Percentiles rank a stretch among this genome's conserved stretches.
These are phyloP conservation scores for Gerosis bhagava DNA, from an alignment of 2,888 invertebrate species.

Conservation along the genomic window DNA sequence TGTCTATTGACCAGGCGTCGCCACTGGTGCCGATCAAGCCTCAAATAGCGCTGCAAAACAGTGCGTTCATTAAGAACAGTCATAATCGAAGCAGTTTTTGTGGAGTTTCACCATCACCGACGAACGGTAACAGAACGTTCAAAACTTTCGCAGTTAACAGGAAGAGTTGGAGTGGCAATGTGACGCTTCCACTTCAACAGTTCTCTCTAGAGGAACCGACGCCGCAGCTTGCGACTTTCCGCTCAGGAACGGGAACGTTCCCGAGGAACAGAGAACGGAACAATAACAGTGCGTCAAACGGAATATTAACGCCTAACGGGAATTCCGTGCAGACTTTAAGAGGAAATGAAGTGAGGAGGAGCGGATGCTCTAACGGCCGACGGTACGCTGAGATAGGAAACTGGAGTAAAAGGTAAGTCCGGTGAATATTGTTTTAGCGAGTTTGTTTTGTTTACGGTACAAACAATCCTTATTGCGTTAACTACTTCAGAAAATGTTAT, in stretches of 20 bases:
- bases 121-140: slow-evolving; percentile 69
- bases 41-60: slow-evolving; percentile 71
- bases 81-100: slow-evolving; percentile 80
- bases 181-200: slow-evolving; percentile 76
- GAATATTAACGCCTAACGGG: slow-evolving; percentile 79
- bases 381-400: slow-evolving; percentile 83
- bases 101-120: slow-evolving; percentile 71
- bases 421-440: slow-evolving; percentile 29
- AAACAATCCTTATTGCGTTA: too few species aligned
- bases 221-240: slow-evolving; percentile 74
- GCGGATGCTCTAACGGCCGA: slow-evolving; percentile 77
- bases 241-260: slow-evolving; percentile 76
- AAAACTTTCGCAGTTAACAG: slow-evolving; percentile 78
- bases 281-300: slow-evolving; percentile 69
- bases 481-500: too few species aligned
- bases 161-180: slow-evolving; percentile 80
- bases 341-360: slow-evolving; percentile 80
- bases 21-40: slow-evolving; percentile 79
- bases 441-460: background rate
- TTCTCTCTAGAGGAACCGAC: slow-evolving; percentile 65
- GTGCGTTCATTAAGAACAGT: slow-evolving; percentile 77
- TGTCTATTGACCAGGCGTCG: slow-evolving; percentile 80
- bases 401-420: slow-evolving; percentile 80
- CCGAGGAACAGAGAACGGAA: slow-evolving; percentile 76
- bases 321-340: slow-evolving; percentile 71